These are phyloP conservation scores for Ia io DNA, from an alignment of 2,113 vertebrate genomes.

Conservation along the genomic window DNA sequence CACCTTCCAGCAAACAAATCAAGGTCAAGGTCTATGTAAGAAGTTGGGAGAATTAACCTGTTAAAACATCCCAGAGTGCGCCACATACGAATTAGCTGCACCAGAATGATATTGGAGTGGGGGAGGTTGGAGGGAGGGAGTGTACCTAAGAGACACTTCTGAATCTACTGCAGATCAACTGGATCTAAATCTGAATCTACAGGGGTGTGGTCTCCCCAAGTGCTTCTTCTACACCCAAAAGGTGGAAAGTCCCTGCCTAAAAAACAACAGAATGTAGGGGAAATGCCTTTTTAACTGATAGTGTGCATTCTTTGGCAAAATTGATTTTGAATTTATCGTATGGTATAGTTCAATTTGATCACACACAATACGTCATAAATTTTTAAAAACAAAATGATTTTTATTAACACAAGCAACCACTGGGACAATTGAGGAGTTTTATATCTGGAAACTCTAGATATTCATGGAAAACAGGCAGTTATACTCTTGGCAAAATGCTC, in stretches of 20 bases:
- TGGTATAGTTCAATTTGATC: conserved; percentile 52
- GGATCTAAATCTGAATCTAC: neutral
- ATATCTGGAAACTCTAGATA: neutral
- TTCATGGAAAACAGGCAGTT: conserved; percentile 3
- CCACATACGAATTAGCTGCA: neutral
- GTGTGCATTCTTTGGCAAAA: conserved; percentile 58
- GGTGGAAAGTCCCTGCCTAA: neutral
- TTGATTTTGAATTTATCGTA: conserved; percentile 74
- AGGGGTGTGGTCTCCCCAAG: neutral
- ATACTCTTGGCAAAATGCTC: neutral
- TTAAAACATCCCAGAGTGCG: neutral
- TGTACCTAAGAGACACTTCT: neutral
- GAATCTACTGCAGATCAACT: neutral
- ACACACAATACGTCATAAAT: conserved; percentile 61
- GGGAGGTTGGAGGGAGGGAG: fast-evolving
- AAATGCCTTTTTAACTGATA: conserved; percentile 65
- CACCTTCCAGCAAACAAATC: neutral
- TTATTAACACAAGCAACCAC: conserved; percentile 69
- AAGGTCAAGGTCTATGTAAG: neutral
- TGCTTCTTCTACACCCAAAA: neutral
- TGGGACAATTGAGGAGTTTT: conserved; percentile 30
- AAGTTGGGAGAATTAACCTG: neutral
- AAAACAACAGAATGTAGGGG: neutral
- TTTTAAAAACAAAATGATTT: conserved; percentile 67
- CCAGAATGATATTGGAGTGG: neutral